Conservation (phyloP, 2,888 invertebrate genomes). For the Hermaeophaga mercurialis region DNA sequence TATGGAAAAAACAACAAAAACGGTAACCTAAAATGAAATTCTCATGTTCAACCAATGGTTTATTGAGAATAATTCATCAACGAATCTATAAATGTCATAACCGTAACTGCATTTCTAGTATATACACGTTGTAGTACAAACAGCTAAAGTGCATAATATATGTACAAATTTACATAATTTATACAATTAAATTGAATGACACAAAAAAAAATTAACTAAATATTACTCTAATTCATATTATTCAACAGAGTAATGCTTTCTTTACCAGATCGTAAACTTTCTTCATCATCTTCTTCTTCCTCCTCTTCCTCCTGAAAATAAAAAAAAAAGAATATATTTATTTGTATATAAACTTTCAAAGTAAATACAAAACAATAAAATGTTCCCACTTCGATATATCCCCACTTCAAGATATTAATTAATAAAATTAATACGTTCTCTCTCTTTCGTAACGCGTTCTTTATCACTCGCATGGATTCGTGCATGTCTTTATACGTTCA, state of each 20-base stretch:
- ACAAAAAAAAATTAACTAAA: slow-evolving; percentile 2
- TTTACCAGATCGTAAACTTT: slow-evolving; percentile 45
- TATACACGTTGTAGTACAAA: slow-evolving; percentile 1
- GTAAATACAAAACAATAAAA: neutral
- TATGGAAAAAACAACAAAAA: too few species aligned
- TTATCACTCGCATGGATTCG: too few species aligned
- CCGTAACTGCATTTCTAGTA: neutral
- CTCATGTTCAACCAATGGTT: neutral
- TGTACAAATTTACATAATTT: slow-evolving; percentile 4
- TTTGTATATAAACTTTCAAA: neutral
- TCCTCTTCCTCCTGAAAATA: slow-evolving; percentile 30
- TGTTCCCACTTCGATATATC: too few species aligned
- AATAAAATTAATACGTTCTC: too few species aligned
- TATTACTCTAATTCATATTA: slow-evolving; percentile 43
- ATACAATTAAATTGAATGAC: neutral
- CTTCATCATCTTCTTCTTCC: slow-evolving; percentile 58
- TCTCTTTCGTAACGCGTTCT: too few species aligned
- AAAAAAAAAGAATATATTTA: neutral
- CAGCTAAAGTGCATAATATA: slow-evolving; percentile 3
- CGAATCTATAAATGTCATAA: slow-evolving; percentile 10
- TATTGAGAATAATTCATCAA: neutral
- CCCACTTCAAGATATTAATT: neutral
- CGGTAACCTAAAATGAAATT: too few species aligned
- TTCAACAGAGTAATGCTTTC: slow-evolving; percentile 53
- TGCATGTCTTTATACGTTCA: neutral